Conservation (phyloP, 2,113 vertebrate species). For the Perca fluviatilis region DNA sequence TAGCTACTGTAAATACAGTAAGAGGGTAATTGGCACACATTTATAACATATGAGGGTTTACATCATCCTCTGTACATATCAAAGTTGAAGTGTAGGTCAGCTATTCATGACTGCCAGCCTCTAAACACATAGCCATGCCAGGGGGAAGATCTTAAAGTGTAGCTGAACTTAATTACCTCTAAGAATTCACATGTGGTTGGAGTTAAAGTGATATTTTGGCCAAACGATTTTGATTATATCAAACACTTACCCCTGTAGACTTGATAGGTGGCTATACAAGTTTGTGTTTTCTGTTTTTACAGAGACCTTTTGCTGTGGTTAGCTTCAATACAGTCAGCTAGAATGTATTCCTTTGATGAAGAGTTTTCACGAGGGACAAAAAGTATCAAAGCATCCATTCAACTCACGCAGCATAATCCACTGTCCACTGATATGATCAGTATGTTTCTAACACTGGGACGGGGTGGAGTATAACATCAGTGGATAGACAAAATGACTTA, state of each 20-base stretch:
- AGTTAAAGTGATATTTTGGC: neutral
- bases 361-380: constrained; percentile 15
- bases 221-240: neutral
- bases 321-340: neutral
- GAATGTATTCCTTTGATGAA: constrained; percentile 36
- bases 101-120: constrained; percentile 27
- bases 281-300: neutral
- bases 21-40: constrained; percentile 57
- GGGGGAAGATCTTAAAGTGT: neutral
- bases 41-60: constrained; percentile 63
- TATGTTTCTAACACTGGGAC: neutral
- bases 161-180: neutral
- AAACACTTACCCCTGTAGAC: neutral
- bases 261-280: neutral
- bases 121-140: neutral
- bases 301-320: neutral
- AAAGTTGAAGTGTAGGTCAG: constrained; percentile 51
- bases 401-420: constrained; percentile 22
- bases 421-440: neutral
- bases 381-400: constrained; percentile 47
- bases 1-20: constrained; percentile 29
- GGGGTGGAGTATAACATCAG: neutral
- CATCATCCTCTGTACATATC: constrained; percentile 49
- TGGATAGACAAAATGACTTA: neutral
- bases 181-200: neutral